Base-by-base conservation (phyloP, 2,113 vertebrate species). In the Polypterus senegalus region DNA sequence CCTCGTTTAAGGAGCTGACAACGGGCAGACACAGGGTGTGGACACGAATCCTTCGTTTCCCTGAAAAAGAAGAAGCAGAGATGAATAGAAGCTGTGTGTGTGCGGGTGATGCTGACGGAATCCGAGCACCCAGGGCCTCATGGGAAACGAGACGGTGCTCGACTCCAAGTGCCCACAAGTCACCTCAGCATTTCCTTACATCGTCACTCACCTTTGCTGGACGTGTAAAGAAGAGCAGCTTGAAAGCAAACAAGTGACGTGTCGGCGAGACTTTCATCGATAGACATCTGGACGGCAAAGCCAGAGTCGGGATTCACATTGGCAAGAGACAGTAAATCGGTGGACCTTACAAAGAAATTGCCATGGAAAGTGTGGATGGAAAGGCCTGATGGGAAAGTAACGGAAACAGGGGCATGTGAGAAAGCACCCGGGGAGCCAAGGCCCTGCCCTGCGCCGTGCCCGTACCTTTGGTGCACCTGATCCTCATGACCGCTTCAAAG, bases 291-390 rank as follows among this genome's bases (percentile, higher is more conserved):
- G 48, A 99, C 96, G n/a, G 95, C 93, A 70, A 93, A 98, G 68
- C 92, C 93, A 27, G 94, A 92, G 74, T 99, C 96, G 2, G 95
- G 95, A 78, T 94, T 97, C 69, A 99, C 89, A 49, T 98, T 99
- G 64, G 96, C 94, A 68, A 99, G 88, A 44, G 96, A 97, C 63
- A 99, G 75, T 70, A 99, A 79, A 75, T 97, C 95, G 52, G 95
- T 98, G 66, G 96, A 98, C 63, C 95, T 91, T 60, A 99, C 96
- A 64, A 99, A 99, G 82, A 97, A 97, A 78, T 98, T 99, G 3
- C 96, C 96, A 7, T 99, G 95, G 61, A 99, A 99, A 48, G 96
- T 97, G 57, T 99, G 96, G 86, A 98, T 97, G 60, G 96, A 97
- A 66, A 99, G 85, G 72, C 96, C 96, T 99, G 75, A 66, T 65